phyloP scores from a whole-genome alignment of 2,888 invertebrate genomes.

The Theretra japonica region DNA sequence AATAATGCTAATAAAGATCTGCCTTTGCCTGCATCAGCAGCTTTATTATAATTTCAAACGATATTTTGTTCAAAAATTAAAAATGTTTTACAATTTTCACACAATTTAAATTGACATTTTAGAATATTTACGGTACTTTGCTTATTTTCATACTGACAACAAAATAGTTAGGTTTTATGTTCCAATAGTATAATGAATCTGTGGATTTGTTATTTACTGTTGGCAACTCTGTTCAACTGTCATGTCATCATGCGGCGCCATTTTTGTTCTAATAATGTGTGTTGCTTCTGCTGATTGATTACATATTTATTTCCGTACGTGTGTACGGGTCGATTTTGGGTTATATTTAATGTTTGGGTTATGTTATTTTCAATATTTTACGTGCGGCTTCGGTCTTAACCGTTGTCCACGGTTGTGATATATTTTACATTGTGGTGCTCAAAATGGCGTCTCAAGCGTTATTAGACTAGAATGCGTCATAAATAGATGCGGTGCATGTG shows the following conservation, averaged over 20 bases:
- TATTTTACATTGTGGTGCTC: slow-evolving; percentile 52
- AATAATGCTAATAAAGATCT: no score
- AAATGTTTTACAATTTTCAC: no score
- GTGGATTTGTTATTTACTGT: not conserved
- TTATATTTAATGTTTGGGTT: not conserved
- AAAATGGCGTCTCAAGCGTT: slow-evolving; percentile 81
- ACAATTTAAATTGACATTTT: no score
- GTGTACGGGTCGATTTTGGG: no score
- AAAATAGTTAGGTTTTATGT: no score
- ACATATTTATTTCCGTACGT: not conserved
- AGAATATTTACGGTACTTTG: no score
- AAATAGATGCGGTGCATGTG: slow-evolving; percentile 77
- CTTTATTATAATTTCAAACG: no score
- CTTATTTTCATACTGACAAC: no score
- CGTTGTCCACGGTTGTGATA: not conserved
- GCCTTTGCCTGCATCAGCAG: no score
- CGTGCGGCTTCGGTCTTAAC: not conserved
- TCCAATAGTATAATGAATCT: no score
- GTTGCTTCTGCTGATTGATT: slow-evolving; percentile 36
- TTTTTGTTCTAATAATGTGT: slow-evolving; percentile 15
- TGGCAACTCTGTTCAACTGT: not conserved
- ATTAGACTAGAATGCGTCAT: slow-evolving; percentile 66
- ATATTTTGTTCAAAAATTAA: no score
- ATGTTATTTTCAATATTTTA: slow-evolving; percentile 2
- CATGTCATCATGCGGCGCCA: slow-evolving; percentile 15